Conservation (phyloP, 2,797 vertebrate species). For the Ispidina lecontei region DNA sequence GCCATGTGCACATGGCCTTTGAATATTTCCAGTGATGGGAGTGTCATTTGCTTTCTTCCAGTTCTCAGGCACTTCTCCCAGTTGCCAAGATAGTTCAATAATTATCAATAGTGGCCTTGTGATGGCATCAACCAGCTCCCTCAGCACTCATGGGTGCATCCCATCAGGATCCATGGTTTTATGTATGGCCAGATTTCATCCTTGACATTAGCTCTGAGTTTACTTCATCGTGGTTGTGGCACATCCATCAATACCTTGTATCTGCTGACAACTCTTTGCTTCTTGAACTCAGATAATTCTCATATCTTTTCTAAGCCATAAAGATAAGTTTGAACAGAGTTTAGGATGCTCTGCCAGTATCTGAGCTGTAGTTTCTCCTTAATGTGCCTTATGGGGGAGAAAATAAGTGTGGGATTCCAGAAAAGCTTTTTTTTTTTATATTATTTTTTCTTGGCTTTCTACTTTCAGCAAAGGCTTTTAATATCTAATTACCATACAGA, state of each 20-base stretch:
- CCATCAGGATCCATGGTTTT: not conserved
- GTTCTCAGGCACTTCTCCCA: too few relatives aligned
- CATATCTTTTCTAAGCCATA: not conserved
- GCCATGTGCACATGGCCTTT: too few relatives aligned
- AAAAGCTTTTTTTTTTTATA: not conserved
- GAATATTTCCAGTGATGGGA: too few relatives aligned
- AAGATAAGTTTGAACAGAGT: not conserved
- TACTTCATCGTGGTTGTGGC: not conserved
- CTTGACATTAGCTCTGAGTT: not conserved
- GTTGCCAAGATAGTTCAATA: too few relatives aligned
- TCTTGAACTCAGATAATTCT: not conserved
- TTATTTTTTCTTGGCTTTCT: not conserved
- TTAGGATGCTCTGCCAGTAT: not conserved
- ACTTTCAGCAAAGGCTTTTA: not conserved
- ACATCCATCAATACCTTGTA: not conserved
- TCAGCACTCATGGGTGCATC: not conserved
- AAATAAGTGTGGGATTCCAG: not conserved
- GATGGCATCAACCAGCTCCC: too few relatives aligned
- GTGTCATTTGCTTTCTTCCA: too few relatives aligned
- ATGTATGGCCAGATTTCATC: not conserved
- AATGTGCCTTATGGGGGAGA: not conserved
- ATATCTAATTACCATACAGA: not conserved
- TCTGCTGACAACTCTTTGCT: not conserved
- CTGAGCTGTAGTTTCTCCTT: not conserved
- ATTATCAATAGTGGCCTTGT: too few relatives aligned